Evolutionary conservation across 2,888 invertebrate species (phyloP).

Genomic region (Diplazon laetatorius): DNA sequence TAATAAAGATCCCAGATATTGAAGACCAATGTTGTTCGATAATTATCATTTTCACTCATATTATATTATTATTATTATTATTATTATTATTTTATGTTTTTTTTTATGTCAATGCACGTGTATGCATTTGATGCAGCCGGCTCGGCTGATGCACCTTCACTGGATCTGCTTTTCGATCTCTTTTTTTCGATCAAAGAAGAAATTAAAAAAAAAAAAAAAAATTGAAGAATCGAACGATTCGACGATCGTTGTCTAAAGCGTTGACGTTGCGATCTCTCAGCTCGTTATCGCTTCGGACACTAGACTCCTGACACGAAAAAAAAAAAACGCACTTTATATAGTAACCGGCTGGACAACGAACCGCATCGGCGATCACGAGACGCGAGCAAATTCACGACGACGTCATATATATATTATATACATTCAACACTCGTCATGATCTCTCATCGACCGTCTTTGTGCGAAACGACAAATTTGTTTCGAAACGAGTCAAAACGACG

Average conservation of each 20-base stretch:
- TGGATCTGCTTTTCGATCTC: not conserved
- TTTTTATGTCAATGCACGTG: too few species aligned
- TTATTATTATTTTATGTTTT: too few species aligned
- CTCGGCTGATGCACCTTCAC: too few species aligned
- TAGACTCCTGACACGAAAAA: not conserved
- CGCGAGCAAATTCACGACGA: not conserved
- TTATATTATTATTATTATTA: too few species aligned
- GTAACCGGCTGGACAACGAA: slow-evolving; percentile 14
- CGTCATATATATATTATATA: not conserved
- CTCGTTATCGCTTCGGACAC: slow-evolving; percentile 19
- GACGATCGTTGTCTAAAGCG: not conserved
- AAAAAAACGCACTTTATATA: slow-evolving; percentile 7
- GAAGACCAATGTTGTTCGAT: too few species aligned
- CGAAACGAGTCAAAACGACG: too few species aligned
- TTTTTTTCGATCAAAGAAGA: slow-evolving; percentile 3
- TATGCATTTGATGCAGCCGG: too few species aligned
- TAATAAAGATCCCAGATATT: too few species aligned
- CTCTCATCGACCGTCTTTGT: not conserved
- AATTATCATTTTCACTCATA: too few species aligned
- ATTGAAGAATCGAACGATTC: slow-evolving; percentile 5
- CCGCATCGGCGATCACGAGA: slow-evolving; percentile 19
- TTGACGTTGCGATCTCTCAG: slow-evolving; percentile 1
- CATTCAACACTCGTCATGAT: too few species aligned
- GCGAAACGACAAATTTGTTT: too few species aligned
- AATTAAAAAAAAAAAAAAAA: slow-evolving; percentile 4